Base-by-base conservation (phyloP, 2,888 invertebrate genomes). In the Himalopsyche japonica region DNA sequence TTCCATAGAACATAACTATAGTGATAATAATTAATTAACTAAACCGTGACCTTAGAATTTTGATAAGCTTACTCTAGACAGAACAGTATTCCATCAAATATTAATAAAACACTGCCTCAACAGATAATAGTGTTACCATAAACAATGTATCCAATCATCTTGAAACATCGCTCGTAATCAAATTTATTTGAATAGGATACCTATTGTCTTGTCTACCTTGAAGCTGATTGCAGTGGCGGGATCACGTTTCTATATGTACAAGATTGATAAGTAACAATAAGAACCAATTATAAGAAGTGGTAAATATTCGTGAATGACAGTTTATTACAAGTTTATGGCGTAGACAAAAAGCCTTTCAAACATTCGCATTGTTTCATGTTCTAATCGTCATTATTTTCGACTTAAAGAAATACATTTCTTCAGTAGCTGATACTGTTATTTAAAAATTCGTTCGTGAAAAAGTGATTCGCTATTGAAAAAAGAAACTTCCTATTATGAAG, bases 111-210 rank as follows among this genome's bases (percentile, higher is more conserved):
- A 43, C 34, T 57, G 15, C 32, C 76, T 34, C 76, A 30, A 76
- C 27, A 76, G 76, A 27, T n/a, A 76, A 76, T 30, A 27, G 48
- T 57, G 77, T 78, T 12, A 4, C 76, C 64, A 20, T 34, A 47
- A 76, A 79, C 76, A 70, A 49, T 80, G 76, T 32, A 80, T 43
- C 85, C 80, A 82, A 85, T 85, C 82, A 85, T 80, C 57, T 80
- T 49, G 82, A 76, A 82, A 82, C 84, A 76, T 43, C 30, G 84
- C 34, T 24, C 37, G 30, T 57, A 34, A 80, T 84, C 80, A 80
- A 80, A 80, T 84, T 84, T 80, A 80, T 82, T 84, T 80, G 43
- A 80, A 34, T 70, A 34, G 76, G 24, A 77, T 57, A 10, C 57
- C 78, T n/a, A 76, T 82, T 57, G 57, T 57, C 57, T 57, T 57